Evolutionary conservation across 1,140 invertebrate species (phyloP).

Genomic region (Wiebesia pumilae): DNA sequence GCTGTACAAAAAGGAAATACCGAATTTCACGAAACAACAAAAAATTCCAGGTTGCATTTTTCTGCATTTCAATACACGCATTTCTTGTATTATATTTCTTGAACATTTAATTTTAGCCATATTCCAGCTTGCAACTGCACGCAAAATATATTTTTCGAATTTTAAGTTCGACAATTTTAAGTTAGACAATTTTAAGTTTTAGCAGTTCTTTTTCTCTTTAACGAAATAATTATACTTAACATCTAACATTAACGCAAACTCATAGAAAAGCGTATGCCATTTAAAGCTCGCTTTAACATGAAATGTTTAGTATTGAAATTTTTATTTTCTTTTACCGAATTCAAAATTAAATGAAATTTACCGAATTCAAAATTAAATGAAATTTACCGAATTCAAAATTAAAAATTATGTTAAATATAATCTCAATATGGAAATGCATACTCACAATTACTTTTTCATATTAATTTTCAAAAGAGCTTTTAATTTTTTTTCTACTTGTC

Average conservation of each 20-base stretch:
- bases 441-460: neutral
- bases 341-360: neutral
- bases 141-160: neutral
- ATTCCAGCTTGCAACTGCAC: neutral
- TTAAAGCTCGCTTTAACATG: too few relatives aligned
- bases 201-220: neutral
- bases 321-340: too few relatives aligned
- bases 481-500: neutral
- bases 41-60: neutral
- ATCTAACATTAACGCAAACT: too few relatives aligned
- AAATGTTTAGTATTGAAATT: too few relatives aligned
- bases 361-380: neutral
- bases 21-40: constrained; percentile 5
- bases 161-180: too few relatives aligned
- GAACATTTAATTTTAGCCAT: constrained; percentile 8
- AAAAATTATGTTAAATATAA: neutral
- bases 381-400: neutral
- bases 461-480: neutral
- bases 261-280: too few relatives aligned
- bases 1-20: neutral
- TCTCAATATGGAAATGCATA: neutral
- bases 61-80: neutral
- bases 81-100: neutral
- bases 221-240: neutral
- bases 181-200: too few relatives aligned